Conservation (phyloP, 2,888 invertebrate genomes). For the Netelia inedita region DNA sequence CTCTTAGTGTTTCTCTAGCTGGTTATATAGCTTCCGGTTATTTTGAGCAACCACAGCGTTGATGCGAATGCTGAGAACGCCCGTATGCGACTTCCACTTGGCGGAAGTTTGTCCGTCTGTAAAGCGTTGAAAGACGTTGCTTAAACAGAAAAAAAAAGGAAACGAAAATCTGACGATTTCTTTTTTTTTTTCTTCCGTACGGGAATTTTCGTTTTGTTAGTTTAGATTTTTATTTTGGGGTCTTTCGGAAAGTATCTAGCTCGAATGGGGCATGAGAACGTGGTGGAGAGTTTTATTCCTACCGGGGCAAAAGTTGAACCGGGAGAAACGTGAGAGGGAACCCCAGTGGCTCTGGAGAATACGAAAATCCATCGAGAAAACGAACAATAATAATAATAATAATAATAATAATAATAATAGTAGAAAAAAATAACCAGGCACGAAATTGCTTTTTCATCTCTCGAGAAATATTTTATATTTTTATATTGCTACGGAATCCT, state of each 20-base stretch:
- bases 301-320: neutral
- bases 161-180: too few species aligned
- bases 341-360: neutral
- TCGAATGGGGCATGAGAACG: too few species aligned
- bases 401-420: too few species aligned
- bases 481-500: slow-evolving; percentile 37
- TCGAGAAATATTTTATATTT: slow-evolving; percentile 44
- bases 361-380: neutral
- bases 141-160: too few species aligned
- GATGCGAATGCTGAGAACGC: slow-evolving; percentile 7
- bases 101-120: slow-evolving; percentile 42
- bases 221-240: neutral
- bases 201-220: too few species aligned
- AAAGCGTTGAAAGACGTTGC: neutral
- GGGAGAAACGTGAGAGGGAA: neutral
- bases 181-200: too few species aligned
- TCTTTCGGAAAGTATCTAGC: neutral
- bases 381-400: neutral
- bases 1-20: slow-evolving; percentile 23
- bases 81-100: slow-evolving; percentile 4
- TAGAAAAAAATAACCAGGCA: slow-evolving; percentile 30
- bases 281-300: neutral
- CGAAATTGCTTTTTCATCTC: slow-evolving; percentile 63
- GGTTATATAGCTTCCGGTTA: slow-evolving; percentile 67
- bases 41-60: slow-evolving; percentile 52